These are phyloP conservation scores for Enteromius anoplus DNA, from an alignment of 2,797 vertebrate species.

Conservation along the genomic window DNA sequence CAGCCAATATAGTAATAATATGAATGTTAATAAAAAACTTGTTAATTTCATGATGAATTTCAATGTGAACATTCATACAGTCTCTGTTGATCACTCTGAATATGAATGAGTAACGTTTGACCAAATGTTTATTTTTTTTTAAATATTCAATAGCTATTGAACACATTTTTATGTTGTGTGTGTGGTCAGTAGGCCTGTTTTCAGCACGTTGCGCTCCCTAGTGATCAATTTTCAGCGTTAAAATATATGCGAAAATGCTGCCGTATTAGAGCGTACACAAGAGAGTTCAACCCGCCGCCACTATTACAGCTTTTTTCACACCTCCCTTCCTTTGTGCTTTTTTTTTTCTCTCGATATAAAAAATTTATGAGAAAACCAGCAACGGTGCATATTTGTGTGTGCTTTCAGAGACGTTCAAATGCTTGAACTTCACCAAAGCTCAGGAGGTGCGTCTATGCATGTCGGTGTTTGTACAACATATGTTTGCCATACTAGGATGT, in stretches of 20 bases:
- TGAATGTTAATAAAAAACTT: background rate
- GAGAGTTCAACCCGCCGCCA: constrained; percentile 24
- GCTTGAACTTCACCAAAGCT: background rate
- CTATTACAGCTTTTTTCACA: constrained; percentile 36
- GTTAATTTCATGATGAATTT: background rate
- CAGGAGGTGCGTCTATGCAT: background rate
- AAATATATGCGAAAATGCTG: constrained; percentile 12
- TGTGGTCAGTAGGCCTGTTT: background rate
- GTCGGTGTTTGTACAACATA: background rate
- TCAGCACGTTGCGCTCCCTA: background rate
- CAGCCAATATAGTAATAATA: background rate
- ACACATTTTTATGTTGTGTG: background rate
- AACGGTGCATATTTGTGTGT: background rate
- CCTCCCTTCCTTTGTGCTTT: constrained; percentile 3
- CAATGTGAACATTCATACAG: background rate
- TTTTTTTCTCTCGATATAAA: constrained; percentile 18
- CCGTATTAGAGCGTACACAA: constrained; percentile 13
- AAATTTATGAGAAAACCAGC: constrained; percentile 24
- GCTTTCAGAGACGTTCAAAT: constrained; percentile 6
- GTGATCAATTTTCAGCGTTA: constrained; percentile 34
- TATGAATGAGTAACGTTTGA: background rate
- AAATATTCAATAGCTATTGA: background rate
- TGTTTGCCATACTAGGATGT: constrained; percentile 13
- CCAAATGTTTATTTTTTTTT: background rate
- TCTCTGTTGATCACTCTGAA: background rate